A percentile compares a stretch with the other conserved stretches of the same genome.
Conservation (phyloP, 2,888 invertebrate genomes). For the Pyralis farinalis region DNA sequence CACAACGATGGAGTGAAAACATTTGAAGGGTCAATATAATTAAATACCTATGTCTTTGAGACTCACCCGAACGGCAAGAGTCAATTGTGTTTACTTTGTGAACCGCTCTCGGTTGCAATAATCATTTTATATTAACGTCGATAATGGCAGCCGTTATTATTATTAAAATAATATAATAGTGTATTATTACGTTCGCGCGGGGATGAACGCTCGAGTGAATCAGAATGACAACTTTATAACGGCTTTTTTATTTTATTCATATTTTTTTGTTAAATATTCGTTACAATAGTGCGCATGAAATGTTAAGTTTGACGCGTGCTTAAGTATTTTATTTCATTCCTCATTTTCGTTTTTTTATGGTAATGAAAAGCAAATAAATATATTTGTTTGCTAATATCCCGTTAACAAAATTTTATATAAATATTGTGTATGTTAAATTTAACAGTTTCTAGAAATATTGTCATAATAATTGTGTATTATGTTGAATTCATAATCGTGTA, state of each 20-base stretch:
- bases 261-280: slow-evolving; percentile 31
- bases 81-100: slow-evolving; percentile 66
- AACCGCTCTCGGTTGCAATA: slow-evolving; percentile 48
- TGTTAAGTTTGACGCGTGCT: slow-evolving; percentile 17
- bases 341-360: too few species aligned
- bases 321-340: neutral
- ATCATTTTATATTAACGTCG: slow-evolving; percentile 66
- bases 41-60: slow-evolving; percentile 68
- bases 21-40: slow-evolving; percentile 69
- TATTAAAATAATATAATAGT: slow-evolving; percentile 58
- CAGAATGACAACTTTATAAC: slow-evolving; percentile 67
- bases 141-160: slow-evolving; percentile 65
- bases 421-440: too few species aligned
- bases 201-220: slow-evolving; percentile 72
- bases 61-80: slow-evolving; percentile 72
- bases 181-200: slow-evolving; percentile 64
- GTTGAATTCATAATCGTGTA: too few species aligned
- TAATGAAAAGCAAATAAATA: too few species aligned
- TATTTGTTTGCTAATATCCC: too few species aligned
- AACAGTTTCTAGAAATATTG: too few species aligned
- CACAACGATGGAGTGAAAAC: slow-evolving; percentile 55
- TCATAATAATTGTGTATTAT: too few species aligned
- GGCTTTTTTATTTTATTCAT: slow-evolving; percentile 40
- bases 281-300: slow-evolving; percentile 22
- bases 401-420: too few species aligned